phyloP scores from a whole-genome alignment of 2,113 vertebrate species.

The Sylvietta virens region DNA sequence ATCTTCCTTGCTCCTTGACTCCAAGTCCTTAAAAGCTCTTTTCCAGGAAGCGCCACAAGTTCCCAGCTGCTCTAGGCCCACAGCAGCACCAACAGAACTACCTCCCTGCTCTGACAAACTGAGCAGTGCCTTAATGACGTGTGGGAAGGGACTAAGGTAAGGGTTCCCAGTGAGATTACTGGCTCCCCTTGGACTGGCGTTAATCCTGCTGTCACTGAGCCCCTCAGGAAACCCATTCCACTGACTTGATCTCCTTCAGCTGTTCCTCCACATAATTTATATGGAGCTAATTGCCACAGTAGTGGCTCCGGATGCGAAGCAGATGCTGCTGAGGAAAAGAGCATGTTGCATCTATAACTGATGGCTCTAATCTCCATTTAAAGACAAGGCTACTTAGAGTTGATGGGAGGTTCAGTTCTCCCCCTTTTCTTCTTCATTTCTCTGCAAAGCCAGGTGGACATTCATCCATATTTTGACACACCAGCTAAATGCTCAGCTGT shows the following conservation, averaged over 20 bases:
- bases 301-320: background rate
- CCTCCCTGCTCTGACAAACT: background rate
- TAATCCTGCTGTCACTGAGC: conserved; percentile 53
- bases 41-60: background rate
- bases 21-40: background rate
- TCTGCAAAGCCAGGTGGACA: background rate
- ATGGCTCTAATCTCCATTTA: conserved; percentile 27
- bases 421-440: background rate
- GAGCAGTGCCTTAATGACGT: conserved; percentile 6
- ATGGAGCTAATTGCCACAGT: conserved; percentile 47
- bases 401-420: background rate
- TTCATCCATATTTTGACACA: background rate
- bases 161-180: conserved; percentile 13
- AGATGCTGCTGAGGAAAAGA: conserved; percentile 42
- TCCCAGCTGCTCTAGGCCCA: background rate
- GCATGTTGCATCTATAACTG: background rate
- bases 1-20: background rate
- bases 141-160: conserved; percentile 1
- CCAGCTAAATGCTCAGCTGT: background rate
- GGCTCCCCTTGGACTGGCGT: conserved; percentile 12
- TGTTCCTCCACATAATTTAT: conserved; percentile 55
- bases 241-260: conserved; percentile 53
- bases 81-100: background rate
- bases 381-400: background rate
- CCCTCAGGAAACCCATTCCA: conserved; percentile 58